A percentile compares a stretch with the other conserved stretches of the same genome.
These are phyloP conservation scores for Ptychadena robeensis DNA, from an alignment of 2,797 vertebrate genomes.

Conservation along the genomic window DNA sequence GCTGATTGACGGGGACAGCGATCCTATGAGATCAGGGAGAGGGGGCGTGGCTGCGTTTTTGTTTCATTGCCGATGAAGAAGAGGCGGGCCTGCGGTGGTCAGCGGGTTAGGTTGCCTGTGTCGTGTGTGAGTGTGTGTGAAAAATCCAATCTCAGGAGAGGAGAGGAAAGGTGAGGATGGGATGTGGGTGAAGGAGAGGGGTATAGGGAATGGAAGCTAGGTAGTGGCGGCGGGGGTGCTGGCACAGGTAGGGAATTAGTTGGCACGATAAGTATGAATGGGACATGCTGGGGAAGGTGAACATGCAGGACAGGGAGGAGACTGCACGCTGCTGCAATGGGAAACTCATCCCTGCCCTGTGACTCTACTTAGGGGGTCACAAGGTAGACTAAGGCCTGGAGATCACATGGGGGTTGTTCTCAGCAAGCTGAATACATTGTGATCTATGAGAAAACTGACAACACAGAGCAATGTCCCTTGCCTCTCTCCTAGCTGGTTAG, in stretches of 20 bases:
- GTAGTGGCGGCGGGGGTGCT: not conserved
- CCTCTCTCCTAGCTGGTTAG: no score
- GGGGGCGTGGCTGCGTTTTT: not conserved
- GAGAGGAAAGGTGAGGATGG: conserved; percentile 29
- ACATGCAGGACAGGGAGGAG: not conserved
- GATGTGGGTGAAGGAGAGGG: not conserved
- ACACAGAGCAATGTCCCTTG: no score
- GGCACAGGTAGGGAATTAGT: not conserved
- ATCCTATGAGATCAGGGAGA: not conserved
- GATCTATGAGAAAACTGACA: no score
- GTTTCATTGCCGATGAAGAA: not conserved
- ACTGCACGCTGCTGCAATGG: not conserved
- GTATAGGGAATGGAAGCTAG: not conserved
- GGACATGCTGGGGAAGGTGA: conserved; percentile 29
- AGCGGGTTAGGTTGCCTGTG: conserved; percentile 25
- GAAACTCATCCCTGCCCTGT: no score
- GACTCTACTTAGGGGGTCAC: not conserved
- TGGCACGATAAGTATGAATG: conserved; percentile 18
- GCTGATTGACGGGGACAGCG: not conserved
- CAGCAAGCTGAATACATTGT: not conserved
- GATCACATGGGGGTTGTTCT: not conserved
- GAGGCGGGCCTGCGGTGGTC: not conserved
- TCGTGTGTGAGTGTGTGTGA: conserved; percentile 56
- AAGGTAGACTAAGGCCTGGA: not conserved
- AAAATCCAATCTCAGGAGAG: conserved; percentile 41